phyloP scores from a whole-genome alignment of 2,888 invertebrate genomes.

The Polydrusus pterygomalis region DNA sequence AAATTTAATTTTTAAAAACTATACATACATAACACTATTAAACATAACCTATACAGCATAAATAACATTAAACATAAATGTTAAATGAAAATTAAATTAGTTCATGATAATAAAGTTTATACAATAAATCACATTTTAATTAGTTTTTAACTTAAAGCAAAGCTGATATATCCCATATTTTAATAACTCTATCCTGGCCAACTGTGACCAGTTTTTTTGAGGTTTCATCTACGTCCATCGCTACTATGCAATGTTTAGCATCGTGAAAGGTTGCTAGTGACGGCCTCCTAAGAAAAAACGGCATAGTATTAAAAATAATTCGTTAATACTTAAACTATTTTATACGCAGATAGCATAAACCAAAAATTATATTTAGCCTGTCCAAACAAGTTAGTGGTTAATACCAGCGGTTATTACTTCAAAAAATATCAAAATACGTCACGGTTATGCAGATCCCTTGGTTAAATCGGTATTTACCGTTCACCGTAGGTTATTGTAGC shows the following conservation, averaged over 20 bases:
- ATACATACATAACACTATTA: conserved; percentile 47
- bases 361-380: no score
- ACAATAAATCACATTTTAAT: conserved; percentile 41
- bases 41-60: conserved; percentile 36
- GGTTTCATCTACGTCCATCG: conserved; percentile 92
- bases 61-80: conserved; percentile 38
- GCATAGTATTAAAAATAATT: neutral
- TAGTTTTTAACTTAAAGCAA: conserved; percentile 65
- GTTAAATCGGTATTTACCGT: no score
- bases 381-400: no score
- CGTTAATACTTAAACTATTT: neutral
- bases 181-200: conserved; percentile 96
- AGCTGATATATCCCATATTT: conserved; percentile 91
- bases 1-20: conserved; percentile 47
- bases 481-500: no score
- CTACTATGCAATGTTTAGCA: conserved; percentile 92
- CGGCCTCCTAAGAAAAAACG: conserved; percentile 79
- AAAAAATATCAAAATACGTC: no score
- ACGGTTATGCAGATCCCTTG: no score
- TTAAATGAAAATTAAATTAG: conserved; percentile 31
- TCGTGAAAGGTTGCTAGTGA: conserved; percentile 97
- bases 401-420: no score
- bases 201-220: conserved; percentile 92
- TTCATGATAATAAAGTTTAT: conserved; percentile 31
- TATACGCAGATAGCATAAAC: no score